Base-by-base conservation (phyloP, 1,140 invertebrate species). In the Pissodes strobi region DNA sequence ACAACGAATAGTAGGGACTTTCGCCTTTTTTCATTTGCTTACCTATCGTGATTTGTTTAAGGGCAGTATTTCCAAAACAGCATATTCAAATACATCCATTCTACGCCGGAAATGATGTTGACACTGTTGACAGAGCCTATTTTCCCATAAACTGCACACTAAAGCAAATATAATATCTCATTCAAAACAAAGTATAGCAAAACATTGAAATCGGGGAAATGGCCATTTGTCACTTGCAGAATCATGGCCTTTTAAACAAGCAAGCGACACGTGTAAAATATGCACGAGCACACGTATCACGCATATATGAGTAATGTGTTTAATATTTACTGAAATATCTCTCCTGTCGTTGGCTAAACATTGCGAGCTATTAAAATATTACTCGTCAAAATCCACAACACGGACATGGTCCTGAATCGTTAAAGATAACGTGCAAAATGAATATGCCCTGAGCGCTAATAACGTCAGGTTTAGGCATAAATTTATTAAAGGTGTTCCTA, bases 221-320 rank as follows among this genome's bases (percentile, higher is more conserved):
- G 57, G 64, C 58, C 59, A 63, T 72, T 72, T 66, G 64, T 72
- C 71, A 70, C 56, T 53, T 51, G 69, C 57, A 55, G 59, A 74
- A 72, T 74, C 72, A 74, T 69, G 72, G 66, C 51, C 62, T 67
- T 68, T 74, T 70, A 74, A 74, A 74, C 72, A 72, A 71, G 72
- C 67, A 70, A 72, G 65, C 71, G 72, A 74, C 72, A 72, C 71
- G 66, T 69, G 72, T 74, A 74, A 74, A 72, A 74, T 74, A 74
- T 74, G 72, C 72, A 72, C 57, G 57, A 66, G 71, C 72, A 74
- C 71, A 72, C 71, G 68, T 72, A 67, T 62, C 64, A 61, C 52
- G 65, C 64, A 62, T 64, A 68, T 68, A 64, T 71, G 68, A 58
- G 65, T 64, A 64, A 64, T 64, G 62, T 41, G 39, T 68, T 70